Evolutionary conservation across 2,888 invertebrate species (phyloP), one percentile per base, ranked within the genome.

Genomic region (Trissolcus japonicus): DNA sequence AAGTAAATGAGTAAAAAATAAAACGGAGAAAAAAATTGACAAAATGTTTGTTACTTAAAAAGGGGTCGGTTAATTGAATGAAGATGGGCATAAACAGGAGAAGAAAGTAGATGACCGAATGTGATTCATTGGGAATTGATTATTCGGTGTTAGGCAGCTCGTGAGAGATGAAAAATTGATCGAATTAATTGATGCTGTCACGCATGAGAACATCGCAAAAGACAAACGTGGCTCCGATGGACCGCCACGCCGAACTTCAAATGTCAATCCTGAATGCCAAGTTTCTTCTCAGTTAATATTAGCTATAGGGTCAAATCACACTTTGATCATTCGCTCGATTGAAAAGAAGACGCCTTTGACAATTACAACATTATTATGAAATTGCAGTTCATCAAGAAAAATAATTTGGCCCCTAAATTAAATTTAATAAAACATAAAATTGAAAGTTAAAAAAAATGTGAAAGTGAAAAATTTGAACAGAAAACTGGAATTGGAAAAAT

Each of bases 281-380:
- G 63, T 63, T 63, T 13, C 48, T 51, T 53, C 61, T 11, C 55
- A 56, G 65, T 56, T 55, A 66, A 57, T 66, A 57, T 57, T 66
- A 66, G 66, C 48, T 51, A 13, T 51, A 51, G 66, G 50, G 43
- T 17, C 48, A 56, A 56, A 50, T 66, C 66, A 51, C 57, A 66
- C 57, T 66, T 50, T 57, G 51, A 66, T 57, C 57, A 57, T 66
- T 66, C 66, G 41, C 29, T 16, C 17, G 57, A 57, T 57, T 51
- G 57, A 66, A 56, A 57, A 57, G 51, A 66, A 56, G 50, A 51
- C 57, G 29, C 40, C 9, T 25, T 46, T 53, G 29, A 29, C 29
- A 29, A 29, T 19, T 19, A 59, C 6, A 13, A 1, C 29, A 4
- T 46, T 14, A 46, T 46, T 29, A 29, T 29, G 2, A 29, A 29